Percentiles rank a stretch among this genome's conserved stretches.
These are phyloP conservation scores for Glomeris marginata DNA, from an alignment of 2,888 invertebrate species.

Conservation along the genomic window DNA sequence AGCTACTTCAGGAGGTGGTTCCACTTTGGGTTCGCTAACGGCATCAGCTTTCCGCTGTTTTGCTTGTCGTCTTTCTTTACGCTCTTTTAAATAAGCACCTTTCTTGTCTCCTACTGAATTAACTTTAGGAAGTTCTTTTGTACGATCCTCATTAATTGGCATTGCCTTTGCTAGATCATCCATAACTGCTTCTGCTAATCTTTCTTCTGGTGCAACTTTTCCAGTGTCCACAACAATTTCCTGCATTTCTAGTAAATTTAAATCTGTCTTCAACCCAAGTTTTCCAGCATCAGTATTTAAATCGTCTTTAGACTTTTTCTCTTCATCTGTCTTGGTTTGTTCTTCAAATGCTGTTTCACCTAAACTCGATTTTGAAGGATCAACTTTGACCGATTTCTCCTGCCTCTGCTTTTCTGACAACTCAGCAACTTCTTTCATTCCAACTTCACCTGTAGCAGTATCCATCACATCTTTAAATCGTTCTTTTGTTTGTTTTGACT, in stretches of 20 bases:
- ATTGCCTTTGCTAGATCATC: background rate
- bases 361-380: constrained; percentile 15
- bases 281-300: constrained; percentile 17
- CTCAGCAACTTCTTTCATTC: background rate
- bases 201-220: constrained; percentile 3
- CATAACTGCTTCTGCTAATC: background rate
- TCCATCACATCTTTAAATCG: too few relatives aligned
- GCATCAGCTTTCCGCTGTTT: too few relatives aligned
- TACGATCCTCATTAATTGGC: background rate
- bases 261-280: constrained; percentile 16
- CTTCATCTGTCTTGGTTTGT: constrained; percentile 17
- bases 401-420: constrained; percentile 3
- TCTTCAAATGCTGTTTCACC: constrained; percentile 18
- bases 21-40: too few relatives aligned
- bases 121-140: background rate
- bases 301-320: constrained; percentile 18
- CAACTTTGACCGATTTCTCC: constrained; percentile 2
- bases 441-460: background rate
- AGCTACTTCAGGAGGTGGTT: too few relatives aligned
- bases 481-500: constrained; percentile 4
- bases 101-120: too few relatives aligned
- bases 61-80: too few relatives aligned
- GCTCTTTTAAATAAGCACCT: too few relatives aligned
- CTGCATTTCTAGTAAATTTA: constrained; percentile 15
- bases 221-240: too few relatives aligned